Conservation (phyloP, 2,113 vertebrate genomes). For the Xiphorhynchus elegans region DNA sequence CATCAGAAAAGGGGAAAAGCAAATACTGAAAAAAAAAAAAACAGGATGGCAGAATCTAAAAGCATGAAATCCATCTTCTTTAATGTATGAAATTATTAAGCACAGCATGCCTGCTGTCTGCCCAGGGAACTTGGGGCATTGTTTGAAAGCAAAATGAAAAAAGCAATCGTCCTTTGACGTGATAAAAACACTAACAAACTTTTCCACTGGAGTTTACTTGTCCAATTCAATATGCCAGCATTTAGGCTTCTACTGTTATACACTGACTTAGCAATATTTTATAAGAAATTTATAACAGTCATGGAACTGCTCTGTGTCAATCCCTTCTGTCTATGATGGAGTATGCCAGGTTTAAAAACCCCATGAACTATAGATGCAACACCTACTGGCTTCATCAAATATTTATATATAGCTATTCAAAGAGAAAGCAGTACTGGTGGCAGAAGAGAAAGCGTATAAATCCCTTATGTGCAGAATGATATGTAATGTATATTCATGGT, state of each 20-base stretch:
- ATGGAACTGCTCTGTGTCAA: neutral
- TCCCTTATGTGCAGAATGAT: neutral
- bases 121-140: neutral
- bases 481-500: neutral
- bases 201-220: neutral
- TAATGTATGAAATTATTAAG: neutral
- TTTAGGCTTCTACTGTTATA: neutral
- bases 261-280: neutral
- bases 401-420: neutral
- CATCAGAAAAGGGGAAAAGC: neutral
- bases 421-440: neutral
- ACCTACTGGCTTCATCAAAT: neutral
- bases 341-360: neutral
- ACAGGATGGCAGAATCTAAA: neutral
- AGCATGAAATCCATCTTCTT: neutral
- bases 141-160: neutral
- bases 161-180: neutral
- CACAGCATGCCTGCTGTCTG: neutral
- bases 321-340: neutral
- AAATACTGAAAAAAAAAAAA: neutral
- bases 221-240: neutral
- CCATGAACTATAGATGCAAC: neutral
- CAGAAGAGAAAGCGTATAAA: neutral
- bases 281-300: neutral
- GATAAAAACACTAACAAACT: neutral